Evolutionary conservation across 2,797 vertebrate species (phyloP), one percentile per base, ranked within the genome.

Genomic region (Spinus olivaceus): DNA sequence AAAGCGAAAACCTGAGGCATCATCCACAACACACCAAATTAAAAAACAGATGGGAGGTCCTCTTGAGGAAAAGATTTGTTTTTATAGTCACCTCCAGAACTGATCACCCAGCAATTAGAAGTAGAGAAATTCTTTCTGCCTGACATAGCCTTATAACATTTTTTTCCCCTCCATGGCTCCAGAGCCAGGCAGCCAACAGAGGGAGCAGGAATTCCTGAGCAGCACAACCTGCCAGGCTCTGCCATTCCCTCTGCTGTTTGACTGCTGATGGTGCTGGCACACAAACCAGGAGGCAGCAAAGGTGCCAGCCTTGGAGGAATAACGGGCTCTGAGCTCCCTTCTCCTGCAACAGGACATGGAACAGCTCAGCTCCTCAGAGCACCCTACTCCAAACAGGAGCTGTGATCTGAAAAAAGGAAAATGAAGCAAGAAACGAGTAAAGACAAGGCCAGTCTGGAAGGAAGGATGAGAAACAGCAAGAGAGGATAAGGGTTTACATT

Each of bases 181-280:
- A 47, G 82, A 90, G 77, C 72, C 87, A 84, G 63, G 66, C 81
- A 94, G 87, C 91, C 95, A 94, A 94, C 80, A 96, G 94, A 96
- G 96, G 95, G 82, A 93, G 95, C 91, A 88, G 56, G 49, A 80
- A 92, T 91, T 86, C 92, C 91, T 12, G 46, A 87, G 87, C 90
- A 83, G 81, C 5, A 1, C 42, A 3, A 2, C 1, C 4, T 19
- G 54, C 91, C 64, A 71, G 72, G 20, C 63, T 79, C 57, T 42
- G 71, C 23, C 5, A 67, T 44, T 59, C 83, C 37, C 70, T 59
- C 0, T 0, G 23, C 56, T 35, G 27, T 32, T 33, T 7, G 6
- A 4, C 5, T 33, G 74, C 71, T 66, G 65, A 49, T 65, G 3
- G 0, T 19, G 27, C 69, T 83, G 94, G 64, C 80, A 70, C 73